phyloP scores from a whole-genome alignment of 2,797 vertebrate genomes.

The Cercopithecus neglectus region DNA sequence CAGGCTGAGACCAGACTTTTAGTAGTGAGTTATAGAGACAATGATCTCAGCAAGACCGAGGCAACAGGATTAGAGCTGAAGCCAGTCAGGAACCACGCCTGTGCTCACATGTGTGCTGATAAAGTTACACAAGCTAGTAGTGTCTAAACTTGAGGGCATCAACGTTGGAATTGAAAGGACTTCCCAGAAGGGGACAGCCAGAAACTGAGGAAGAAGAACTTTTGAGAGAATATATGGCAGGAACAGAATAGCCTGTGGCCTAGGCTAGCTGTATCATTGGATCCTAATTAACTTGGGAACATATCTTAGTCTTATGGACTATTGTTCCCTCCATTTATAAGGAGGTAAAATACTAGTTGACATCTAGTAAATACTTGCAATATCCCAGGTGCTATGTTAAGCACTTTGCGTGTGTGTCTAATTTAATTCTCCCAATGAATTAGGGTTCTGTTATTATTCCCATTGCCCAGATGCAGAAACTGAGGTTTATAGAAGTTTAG shows the following conservation, averaged over 20 bases:
- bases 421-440: neutral
- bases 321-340: neutral
- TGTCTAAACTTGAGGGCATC: neutral
- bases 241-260: neutral
- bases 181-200: neutral
- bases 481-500: neutral
- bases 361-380: neutral
- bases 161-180: neutral
- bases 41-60: constrained; percentile 17
- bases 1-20: neutral
- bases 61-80: constrained; percentile 11
- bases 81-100: neutral
- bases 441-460: neutral
- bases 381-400: neutral
- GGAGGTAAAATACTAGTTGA: neutral
- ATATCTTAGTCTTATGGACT: neutral
- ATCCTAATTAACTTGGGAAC: neutral
- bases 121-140: neutral
- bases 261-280: neutral
- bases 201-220: neutral
- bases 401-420: neutral
- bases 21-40: neutral
- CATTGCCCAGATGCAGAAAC: neutral
- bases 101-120: neutral
- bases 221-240: neutral